Evolutionary conservation across 2,797 vertebrate species (phyloP).

Genomic region (Pampus argenteus): DNA sequence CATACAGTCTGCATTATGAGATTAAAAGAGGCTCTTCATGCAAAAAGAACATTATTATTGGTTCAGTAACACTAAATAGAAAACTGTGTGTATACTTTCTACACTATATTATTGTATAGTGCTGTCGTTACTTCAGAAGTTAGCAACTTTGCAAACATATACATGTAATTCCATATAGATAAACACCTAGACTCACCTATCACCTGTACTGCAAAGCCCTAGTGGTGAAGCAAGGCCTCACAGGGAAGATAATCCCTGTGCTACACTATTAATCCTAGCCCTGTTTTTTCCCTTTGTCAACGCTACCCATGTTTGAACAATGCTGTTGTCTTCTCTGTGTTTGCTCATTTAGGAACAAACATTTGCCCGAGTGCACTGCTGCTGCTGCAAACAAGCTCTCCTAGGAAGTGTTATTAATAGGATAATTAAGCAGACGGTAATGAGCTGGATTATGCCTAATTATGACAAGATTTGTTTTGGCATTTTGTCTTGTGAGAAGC

Average conservation of each 20-base stretch:
- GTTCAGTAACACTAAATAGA: constrained; percentile 8
- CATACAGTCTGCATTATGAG: constrained; percentile 18
- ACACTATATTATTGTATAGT: background rate
- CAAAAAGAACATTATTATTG: constrained; percentile 8
- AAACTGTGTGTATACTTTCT: background rate
- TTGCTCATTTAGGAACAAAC: constrained; percentile 99
- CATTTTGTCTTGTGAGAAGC: constrained; percentile 92
- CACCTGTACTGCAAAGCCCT: constrained; percentile 52
- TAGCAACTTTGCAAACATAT: background rate
- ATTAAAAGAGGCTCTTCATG: constrained; percentile 21
- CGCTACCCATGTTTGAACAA: constrained; percentile 87
- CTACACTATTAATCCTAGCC: constrained; percentile 80
- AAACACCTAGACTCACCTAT: constrained; percentile 29
- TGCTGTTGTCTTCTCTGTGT: constrained; percentile 94
- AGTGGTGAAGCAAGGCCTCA: constrained; percentile 34
- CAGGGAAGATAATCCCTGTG: constrained; percentile 69
- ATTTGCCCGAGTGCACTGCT: constrained; percentile 92
- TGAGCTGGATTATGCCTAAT: constrained; percentile 99
- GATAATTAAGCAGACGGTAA: constrained; percentile 98
- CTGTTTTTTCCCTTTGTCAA: constrained; percentile 78
- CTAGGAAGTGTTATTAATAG: constrained; percentile 98
- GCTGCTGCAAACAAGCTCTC: constrained; percentile 91
- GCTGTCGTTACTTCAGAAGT: background rate
- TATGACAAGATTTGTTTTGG: constrained; percentile 99
- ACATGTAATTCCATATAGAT: constrained; percentile 19